Percentiles rank a stretch among this genome's conserved stretches.
phyloP scores from a whole-genome alignment of 2,797 vertebrate species.

The Falco cherrug region DNA sequence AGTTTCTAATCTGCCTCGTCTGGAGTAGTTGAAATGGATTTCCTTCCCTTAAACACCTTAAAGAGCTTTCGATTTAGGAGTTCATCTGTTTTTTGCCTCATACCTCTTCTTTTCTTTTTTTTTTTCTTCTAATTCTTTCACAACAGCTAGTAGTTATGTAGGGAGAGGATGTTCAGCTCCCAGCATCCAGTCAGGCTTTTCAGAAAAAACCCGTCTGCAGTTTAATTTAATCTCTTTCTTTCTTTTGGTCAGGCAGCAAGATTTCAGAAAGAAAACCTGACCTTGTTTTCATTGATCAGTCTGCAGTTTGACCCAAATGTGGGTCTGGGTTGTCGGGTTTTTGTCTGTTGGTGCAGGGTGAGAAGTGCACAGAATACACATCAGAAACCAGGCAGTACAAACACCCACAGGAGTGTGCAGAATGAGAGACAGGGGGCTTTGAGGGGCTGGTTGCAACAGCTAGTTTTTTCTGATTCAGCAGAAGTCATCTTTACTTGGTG shows the following conservation, averaged over 20 bases:
- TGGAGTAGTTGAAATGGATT: background rate
- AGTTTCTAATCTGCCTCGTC: background rate
- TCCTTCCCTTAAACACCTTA: background rate
- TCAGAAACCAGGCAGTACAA: background rate
- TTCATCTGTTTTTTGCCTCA: background rate
- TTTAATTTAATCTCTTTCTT: constrained; percentile 4
- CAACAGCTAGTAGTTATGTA: background rate
- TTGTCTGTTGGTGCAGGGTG: background rate
- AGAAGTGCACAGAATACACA: background rate
- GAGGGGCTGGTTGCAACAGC: background rate
- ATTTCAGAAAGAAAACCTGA: background rate
- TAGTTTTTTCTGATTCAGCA: background rate
- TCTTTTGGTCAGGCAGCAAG: background rate
- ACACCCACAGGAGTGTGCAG: background rate
- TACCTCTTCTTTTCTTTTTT: background rate
- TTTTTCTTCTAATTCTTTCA: background rate
- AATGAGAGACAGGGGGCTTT: background rate
- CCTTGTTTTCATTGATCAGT: constrained; percentile 28
- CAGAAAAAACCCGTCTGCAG: background rate
- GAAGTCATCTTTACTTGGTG: background rate
- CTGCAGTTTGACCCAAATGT: background rate
- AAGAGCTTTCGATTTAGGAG: background rate
- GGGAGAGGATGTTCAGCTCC: background rate
- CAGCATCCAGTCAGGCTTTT: background rate
- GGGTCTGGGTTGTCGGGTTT: background rate